Evolutionary conservation across 2,888 invertebrate genomes (phyloP), one percentile per base, ranked within the genome.

Genomic region (Ectropis crepuscularia): DNA sequence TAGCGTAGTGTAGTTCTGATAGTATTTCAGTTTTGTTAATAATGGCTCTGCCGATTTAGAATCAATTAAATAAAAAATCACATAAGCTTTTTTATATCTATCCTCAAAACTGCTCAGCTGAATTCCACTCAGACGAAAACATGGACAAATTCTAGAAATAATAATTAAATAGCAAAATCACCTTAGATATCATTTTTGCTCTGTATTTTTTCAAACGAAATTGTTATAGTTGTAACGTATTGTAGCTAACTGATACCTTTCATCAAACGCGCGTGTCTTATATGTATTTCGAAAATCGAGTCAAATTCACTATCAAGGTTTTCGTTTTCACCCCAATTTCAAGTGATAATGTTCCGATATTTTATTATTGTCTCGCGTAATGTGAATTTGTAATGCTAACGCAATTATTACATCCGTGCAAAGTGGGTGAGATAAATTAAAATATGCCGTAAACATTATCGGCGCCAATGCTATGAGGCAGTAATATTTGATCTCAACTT

Each of bases 131-230:
- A 28, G 16, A 28, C 2, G 16, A 28, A 28, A 28, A 28, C 16
- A 28, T 4, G 16, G 4, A 2, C 16, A 28, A 28, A 4, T 28
- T 28, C 55, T 50, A 10, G 55, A 41, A 63, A 64, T 42, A 28
- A 1, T 4, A 1, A 28, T 28, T 1, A 28, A n/a, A 49, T 51
- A 36, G 71, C 41, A 6, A 74, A 12, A 39, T 6, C 72, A 79
- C 79, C 76, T 74, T 74, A 28, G 54, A 63, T 54, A 73, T 54
- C 79, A 80, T 79, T 66, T 68, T 54, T 28, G 16, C 4, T 28
- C 4, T 28, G 16, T 28, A 61, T 50, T n/a, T 48, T 39, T n/a
- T 38, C 36, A 48, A 57, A 54, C n/a, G 45, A 46, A 12, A 12
- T 53, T 59, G 63, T 57, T 54, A 51, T 68, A 63, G 53, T 57